Conservation (phyloP, 2,888 invertebrate genomes). For the Morpho helenor region DNA sequence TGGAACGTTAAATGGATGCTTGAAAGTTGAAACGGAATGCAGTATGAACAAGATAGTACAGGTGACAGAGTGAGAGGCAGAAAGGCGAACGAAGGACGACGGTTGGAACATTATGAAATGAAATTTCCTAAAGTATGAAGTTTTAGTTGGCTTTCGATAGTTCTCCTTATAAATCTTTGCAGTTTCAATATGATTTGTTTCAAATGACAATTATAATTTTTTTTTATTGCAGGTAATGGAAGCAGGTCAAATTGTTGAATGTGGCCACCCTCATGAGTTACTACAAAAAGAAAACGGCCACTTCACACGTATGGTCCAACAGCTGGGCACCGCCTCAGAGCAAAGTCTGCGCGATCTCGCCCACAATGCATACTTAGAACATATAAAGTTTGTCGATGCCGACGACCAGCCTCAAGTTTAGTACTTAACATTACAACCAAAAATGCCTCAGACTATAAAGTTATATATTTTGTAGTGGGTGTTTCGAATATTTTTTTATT, state of each 20-base stretch:
- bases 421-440: neutral
- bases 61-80: too few relatives aligned
- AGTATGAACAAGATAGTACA: too few relatives aligned
- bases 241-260: conserved; percentile 82
- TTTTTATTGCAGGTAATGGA: conserved; percentile 72
- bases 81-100: too few relatives aligned
- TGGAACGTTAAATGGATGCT: too few relatives aligned
- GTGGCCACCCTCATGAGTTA: conserved; percentile 84
- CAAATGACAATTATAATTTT: neutral
- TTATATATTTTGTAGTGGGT: too few relatives aligned
- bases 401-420: conserved; percentile 43
- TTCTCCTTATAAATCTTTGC: too few relatives aligned
- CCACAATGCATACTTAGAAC: conserved; percentile 50
- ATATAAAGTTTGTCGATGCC: conserved; percentile 67
- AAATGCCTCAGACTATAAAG: neutral
- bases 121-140: too few relatives aligned
- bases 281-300: conserved; percentile 75
- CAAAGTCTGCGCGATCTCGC: conserved; percentile 65
- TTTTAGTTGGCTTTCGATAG: too few relatives aligned
- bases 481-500: too few relatives aligned
- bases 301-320: conserved; percentile 81
- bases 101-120: too few relatives aligned
- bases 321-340: conserved; percentile 77
- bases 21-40: too few relatives aligned
- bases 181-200: neutral